Percentiles rank a stretch among this genome's conserved stretches.
phyloP scores from a whole-genome alignment of 2,113 vertebrate species.

The Gorsachius goisagi region DNA sequence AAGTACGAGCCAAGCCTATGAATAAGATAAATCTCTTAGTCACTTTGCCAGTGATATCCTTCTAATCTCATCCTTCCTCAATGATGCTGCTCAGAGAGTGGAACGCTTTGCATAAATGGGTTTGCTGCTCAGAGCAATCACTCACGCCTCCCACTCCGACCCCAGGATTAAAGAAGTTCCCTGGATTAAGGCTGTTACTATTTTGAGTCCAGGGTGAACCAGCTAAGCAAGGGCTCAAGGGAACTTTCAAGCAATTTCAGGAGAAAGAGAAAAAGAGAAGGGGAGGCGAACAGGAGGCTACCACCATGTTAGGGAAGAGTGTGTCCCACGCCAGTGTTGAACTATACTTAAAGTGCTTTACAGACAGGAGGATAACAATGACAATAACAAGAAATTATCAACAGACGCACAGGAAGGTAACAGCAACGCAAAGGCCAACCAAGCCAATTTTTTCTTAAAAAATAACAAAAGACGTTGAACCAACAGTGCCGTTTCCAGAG shows the following conservation, averaged over 20 bases:
- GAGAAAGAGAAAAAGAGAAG: not conserved
- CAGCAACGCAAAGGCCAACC: not conserved
- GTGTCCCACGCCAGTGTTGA: not conserved
- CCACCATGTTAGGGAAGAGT: not conserved
- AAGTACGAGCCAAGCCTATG: conserved; percentile 45
- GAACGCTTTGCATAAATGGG: conserved; percentile 47
- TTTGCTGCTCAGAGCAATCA: conserved; percentile 41
- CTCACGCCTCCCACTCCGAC: not conserved
- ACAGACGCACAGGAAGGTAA: not conserved
- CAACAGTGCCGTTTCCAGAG: not conserved
- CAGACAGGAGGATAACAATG: not conserved
- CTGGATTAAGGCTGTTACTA: conserved; percentile 59
- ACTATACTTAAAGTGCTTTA: not conserved
- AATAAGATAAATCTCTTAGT: conserved; percentile 65
- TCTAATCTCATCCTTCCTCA: conserved; percentile 65
- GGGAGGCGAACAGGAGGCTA: not conserved
- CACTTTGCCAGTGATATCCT: conserved; percentile 53
- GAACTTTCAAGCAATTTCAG: not conserved
- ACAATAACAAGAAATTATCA: not conserved
- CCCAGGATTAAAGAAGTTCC: conserved; percentile 45
- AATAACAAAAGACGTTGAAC: not conserved
- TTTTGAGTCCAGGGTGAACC: conserved; percentile 32
- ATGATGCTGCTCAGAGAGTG: not conserved
- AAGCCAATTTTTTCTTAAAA: not conserved
- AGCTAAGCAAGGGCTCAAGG: not conserved